Conservation (phyloP, 2,797 vertebrate species). For the Craterocephalus amniculus region DNA sequence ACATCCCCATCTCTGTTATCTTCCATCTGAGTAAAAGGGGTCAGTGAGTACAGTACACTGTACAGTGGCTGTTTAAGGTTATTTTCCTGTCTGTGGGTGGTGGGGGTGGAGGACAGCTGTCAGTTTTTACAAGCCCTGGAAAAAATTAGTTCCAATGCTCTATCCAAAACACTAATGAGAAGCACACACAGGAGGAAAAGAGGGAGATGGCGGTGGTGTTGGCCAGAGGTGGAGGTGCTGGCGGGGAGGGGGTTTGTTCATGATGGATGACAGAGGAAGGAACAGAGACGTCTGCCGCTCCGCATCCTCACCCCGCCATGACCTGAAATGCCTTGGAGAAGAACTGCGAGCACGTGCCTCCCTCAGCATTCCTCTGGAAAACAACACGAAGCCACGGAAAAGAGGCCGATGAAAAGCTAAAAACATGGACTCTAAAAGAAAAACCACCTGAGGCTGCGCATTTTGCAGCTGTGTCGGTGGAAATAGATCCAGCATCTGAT, state of each 20-base stretch:
- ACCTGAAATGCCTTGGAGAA: conserved; percentile 57
- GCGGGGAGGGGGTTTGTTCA: conserved; percentile 1
- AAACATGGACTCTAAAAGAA: conserved; percentile 4
- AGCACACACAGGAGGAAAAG: conserved; percentile 47
- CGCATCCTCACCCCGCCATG: conserved; percentile 39
- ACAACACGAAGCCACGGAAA: conserved; percentile 26
- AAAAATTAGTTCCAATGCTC: conserved; percentile 64
- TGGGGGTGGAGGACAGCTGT: conserved; percentile 60
- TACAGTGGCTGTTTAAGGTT: conserved; percentile 37
- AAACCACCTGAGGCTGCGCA: conserved; percentile 24
- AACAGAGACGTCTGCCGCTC: conserved; percentile 46
- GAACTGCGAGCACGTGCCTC: conserved; percentile 29
- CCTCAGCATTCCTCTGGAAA: conserved; percentile 46
- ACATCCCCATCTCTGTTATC: neutral
- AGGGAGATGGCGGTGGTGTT: conserved; percentile 20
- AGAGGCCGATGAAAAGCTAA: conserved; percentile 14
- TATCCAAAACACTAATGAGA: conserved; percentile 66
- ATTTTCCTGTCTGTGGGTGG: conserved; percentile 51
- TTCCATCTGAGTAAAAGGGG: conserved; percentile 26
- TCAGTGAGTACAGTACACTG: conserved; percentile 42
- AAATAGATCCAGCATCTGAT: conserved; percentile 26
- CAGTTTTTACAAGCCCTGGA: conserved; percentile 63
- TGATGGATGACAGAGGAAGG: conserved; percentile 59
- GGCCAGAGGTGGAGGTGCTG: neutral
- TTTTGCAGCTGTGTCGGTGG: conserved; percentile 48